Evolutionary conservation across 2,113 vertebrate species (phyloP), one percentile per base, ranked within the genome.

Genomic region (Salvelinus namaycush): DNA sequence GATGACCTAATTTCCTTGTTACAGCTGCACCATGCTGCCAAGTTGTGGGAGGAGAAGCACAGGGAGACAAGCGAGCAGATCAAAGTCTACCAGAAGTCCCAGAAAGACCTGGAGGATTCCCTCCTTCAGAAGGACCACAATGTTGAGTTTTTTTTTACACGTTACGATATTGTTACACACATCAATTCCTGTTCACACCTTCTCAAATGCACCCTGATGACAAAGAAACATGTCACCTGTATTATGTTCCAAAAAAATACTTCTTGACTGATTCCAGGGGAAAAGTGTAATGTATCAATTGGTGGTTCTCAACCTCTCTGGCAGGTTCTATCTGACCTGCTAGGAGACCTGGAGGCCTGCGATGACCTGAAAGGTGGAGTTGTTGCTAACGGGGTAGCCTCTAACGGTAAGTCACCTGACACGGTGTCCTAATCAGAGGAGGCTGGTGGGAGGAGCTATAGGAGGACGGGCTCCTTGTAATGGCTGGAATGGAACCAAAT

Each of bases 281-380:
- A 48, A 20, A 22, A 24, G 9, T 7, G 11, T 31, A 12, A 0
- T 66, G 31, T 22, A 18, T n/a, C 2, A 5, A 59, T 20, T 59
- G 57, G 18, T 13, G 31, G 4, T 26, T 49, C 26, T 24, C 8
- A 57, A 1, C 29, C 20, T 72, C 84, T 88, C 73, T 49, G 62
- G 70, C 89, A 99, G 98, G 95, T 97, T 82, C 89, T 99, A 90
- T 96, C 95, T 18, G 95, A 96, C 70, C 98, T 96, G 78, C 93
- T 99, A 78, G 95, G 95, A 76, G 96, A 98, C 79, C 87, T 99
- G 0, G 97, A 98, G 18, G 81, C 91, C 34, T 89, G 57, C 12
- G 57, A 89, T 54, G 95, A 90, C 24, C 85, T 91, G 70, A 91
- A 93, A 29, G 83, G 88, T 80, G 81, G 85, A 4, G 89, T 93